These are phyloP conservation scores for Leguminivora glycinivorella DNA, from an alignment of 1,140 invertebrate genomes.

Conservation along the genomic window DNA sequence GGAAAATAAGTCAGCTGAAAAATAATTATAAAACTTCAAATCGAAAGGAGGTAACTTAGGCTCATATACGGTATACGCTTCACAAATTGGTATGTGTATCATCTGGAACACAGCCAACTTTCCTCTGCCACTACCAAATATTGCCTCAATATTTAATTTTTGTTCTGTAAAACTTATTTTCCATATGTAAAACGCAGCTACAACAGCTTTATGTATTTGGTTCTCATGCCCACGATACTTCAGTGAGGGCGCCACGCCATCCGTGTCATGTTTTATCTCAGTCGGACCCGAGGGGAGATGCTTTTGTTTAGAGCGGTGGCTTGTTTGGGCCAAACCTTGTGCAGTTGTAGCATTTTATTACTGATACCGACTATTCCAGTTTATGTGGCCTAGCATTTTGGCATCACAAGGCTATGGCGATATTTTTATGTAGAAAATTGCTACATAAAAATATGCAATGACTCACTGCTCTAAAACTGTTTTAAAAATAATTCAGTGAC, in stretches of 20 bases:
- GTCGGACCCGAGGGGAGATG: neutral
- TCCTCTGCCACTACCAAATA: neutral
- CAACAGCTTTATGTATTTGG: neutral
- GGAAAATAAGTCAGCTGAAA: neutral
- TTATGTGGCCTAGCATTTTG: too few species aligned
- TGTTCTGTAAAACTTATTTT: neutral
- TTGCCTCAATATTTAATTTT: neutral
- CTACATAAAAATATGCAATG: too few species aligned
- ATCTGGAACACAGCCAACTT: too few species aligned
- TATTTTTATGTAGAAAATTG: too few species aligned
- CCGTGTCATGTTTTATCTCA: constrained; percentile 5
- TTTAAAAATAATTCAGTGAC: too few species aligned
- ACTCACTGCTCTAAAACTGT: too few species aligned
- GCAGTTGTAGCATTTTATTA: neutral
- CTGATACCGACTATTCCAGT: neutral
- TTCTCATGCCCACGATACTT: constrained; percentile 23
- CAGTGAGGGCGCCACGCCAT: constrained; percentile 8
- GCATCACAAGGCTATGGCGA: too few species aligned
- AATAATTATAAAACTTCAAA: too few species aligned
- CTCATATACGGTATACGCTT: too few species aligned
- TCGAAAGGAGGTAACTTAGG: too few species aligned
- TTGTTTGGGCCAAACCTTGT: neutral
- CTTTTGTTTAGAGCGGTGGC: neutral
- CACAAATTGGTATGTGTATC: too few species aligned
- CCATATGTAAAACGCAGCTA: neutral